Percentiles rank a stretch among this genome's conserved stretches.
Conservation (phyloP, 1,140 invertebrate species). For the Procambarus virginalis region DNA sequence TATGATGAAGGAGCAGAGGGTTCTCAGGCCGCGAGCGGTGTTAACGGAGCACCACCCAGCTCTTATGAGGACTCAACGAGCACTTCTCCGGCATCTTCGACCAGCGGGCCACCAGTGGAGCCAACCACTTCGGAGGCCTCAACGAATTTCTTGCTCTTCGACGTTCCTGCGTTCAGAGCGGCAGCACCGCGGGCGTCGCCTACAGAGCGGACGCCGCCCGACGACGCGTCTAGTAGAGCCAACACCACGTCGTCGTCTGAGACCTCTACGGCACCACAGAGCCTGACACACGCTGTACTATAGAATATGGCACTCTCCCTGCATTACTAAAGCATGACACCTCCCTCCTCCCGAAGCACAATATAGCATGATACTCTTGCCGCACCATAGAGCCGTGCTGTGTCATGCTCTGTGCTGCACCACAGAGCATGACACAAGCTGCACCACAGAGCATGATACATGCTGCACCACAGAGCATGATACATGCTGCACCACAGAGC, state of each 20-base stretch:
- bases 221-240: not conserved
- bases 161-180: not conserved
- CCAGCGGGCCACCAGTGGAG: not conserved
- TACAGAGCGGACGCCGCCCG: not conserved
- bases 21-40: too few relatives aligned
- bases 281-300: too few relatives aligned
- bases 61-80: not conserved
- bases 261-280: not conserved
- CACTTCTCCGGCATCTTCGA: not conserved
- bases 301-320: too few relatives aligned
- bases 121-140: not conserved
- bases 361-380: too few relatives aligned
- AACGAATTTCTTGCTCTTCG: not conserved
- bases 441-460: too few relatives aligned
- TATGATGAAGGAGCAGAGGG: not conserved
- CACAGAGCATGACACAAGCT: too few relatives aligned
- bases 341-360: too few relatives aligned
- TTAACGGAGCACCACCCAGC: not conserved
- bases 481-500: too few relatives aligned
- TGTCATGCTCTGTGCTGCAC: too few relatives aligned
- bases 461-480: too few relatives aligned
- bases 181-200: not conserved
- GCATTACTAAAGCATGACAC: too few relatives aligned
- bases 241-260: not conserved
- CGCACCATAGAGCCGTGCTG: too few relatives aligned